Evolutionary conservation across 2,797 vertebrate genomes (phyloP).

Genomic region (Strix occidentalis): DNA sequence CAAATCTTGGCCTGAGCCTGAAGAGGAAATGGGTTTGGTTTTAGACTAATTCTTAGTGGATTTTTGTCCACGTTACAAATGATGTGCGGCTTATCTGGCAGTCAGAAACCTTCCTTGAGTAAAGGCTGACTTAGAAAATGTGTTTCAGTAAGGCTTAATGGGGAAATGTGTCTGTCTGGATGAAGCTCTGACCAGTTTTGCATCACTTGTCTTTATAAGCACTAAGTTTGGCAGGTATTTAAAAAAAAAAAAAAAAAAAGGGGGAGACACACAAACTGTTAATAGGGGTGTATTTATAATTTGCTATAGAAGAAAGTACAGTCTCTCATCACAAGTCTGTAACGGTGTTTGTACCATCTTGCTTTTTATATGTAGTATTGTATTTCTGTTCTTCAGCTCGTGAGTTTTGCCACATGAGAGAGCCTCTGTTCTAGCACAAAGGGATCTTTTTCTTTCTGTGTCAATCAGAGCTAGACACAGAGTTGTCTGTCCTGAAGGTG

Average conservation of each 20-base stretch:
- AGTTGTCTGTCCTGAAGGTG: neutral
- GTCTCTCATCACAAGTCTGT: neutral
- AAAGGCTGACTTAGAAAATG: neutral
- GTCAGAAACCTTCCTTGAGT: neutral
- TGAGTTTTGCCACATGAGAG: neutral
- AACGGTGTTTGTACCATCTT: neutral
- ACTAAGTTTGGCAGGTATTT: neutral
- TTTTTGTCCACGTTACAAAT: neutral
- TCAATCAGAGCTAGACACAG: neutral
- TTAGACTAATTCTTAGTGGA: constrained; percentile 25
- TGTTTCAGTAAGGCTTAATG: neutral
- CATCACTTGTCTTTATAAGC: neutral
- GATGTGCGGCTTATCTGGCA: constrained; percentile 12
- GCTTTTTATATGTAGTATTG: neutral
- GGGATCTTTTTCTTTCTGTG: neutral
- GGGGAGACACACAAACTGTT: neutral
- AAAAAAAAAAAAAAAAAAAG: accelerated
- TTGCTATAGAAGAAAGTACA: neutral
- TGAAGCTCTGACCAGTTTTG: neutral
- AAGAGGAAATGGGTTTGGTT: constrained; percentile 43
- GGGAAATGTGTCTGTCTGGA: neutral
- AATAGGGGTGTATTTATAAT: neutral
- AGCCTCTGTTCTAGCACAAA: neutral
- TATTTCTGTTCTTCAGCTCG: neutral
- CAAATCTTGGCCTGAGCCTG: constrained; percentile 6